Evolutionary conservation across 2,888 invertebrate genomes (phyloP), one percentile per base, ranked within the genome.

Genomic region (Cosmia pyralina): DNA sequence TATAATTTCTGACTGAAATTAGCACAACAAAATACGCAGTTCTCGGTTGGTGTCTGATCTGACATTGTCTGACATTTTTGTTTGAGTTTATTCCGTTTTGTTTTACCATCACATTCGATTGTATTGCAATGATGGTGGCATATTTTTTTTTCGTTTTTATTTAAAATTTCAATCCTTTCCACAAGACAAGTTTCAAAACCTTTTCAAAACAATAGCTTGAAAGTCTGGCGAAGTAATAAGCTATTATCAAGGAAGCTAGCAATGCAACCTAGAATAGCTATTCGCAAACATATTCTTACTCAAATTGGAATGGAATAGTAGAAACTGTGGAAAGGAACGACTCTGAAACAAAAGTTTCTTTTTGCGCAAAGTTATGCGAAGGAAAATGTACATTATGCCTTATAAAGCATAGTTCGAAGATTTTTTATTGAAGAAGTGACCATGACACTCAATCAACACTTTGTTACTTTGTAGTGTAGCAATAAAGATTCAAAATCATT

Each of bases 1-100:
- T 81, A 88, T 76, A 86, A 77, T 81, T 88, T 5, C 4, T 78
- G 75, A 66, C 67, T 81, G 72, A 87, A 89, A 90, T 88, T 88
- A 90, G 85, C 86, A 90, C 88, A 85, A 88, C 84, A 90, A 92
- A 93, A 93, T 95, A 94, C 95, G 94, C 94, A 94, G 90, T 94
- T 91, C 85, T 87, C 85, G 85, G 19, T 88, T 83, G 77, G 79
- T 88, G 48, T 55, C 46, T 78, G 38, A 38, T n/a, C 38, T 5
- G 78, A 78, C 77, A 75, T 75, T 63, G 63, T 81, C 81, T 92
- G 93, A 92, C 92, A 92, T 91, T 92, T 91, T 89, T 85, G 63
- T 91, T 89, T 85, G 63, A 79, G 50, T 72, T 70, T 84, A 79
- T 85, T 90, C 77, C 88, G 69, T 87, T 84, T 75, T 44, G 11